These are phyloP conservation scores for Bombyx huttoni DNA, from an alignment of 2,888 invertebrate species.

Conservation along the genomic window DNA sequence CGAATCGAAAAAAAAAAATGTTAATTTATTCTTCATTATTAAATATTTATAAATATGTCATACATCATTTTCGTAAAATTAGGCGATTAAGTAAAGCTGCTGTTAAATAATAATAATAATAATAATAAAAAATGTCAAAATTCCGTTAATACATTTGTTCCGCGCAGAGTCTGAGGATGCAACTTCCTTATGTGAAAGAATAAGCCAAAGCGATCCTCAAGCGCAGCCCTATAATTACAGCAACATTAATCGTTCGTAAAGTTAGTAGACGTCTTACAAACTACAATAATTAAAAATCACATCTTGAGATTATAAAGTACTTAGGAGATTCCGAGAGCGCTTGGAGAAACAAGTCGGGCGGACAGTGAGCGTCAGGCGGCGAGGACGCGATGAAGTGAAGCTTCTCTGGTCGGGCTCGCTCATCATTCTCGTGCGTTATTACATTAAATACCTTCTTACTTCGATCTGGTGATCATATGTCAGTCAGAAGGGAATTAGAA, in stretches of 20 bases:
- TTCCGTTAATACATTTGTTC: constrained; percentile 9
- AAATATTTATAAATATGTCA: constrained; percentile 48
- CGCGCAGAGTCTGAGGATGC: constrained; percentile 33
- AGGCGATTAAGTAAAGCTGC: constrained; percentile 49
- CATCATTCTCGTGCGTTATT: no score
- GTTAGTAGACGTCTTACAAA: constrained; percentile 50
- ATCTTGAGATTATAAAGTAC: constrained; percentile 61
- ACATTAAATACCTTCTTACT: no score
- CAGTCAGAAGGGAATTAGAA: no score
- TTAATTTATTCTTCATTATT: constrained; percentile 54
- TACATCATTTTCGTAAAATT: constrained; percentile 47
- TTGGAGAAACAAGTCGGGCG: constrained; percentile 56
- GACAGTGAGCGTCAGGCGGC: constrained; percentile 28
- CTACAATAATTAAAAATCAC: constrained; percentile 62
- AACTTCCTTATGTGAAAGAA: constrained; percentile 53
- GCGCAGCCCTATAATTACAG: constrained; percentile 31
- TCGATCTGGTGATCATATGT: no score
- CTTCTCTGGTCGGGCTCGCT: constrained; percentile 15
- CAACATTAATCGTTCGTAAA: constrained; percentile 16
- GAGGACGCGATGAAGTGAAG: constrained; percentile 20
- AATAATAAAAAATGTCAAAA: constrained; percentile 35
- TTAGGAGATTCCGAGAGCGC: constrained; percentile 61
- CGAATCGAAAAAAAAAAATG: constrained; percentile 20
- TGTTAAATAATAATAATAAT: constrained; percentile 26
- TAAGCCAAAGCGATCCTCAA: constrained; percentile 56